Evolutionary conservation across 2,888 invertebrate genomes (phyloP).

Genomic region (Lithophane semibrunnea): DNA sequence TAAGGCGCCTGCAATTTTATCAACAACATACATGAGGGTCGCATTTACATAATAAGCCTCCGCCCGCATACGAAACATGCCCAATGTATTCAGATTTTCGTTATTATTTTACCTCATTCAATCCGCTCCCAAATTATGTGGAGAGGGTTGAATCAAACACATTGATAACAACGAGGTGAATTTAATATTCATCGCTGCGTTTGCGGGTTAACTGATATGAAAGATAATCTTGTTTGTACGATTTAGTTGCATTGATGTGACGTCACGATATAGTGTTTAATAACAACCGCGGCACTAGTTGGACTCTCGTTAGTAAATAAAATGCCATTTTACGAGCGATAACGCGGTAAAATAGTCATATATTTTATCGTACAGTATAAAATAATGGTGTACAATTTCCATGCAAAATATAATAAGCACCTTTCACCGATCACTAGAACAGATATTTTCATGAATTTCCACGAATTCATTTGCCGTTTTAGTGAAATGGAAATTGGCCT

Average conservation of each 20-base stretch:
- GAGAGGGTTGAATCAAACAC: slow-evolving; percentile 76
- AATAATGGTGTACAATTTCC: slow-evolving; percentile 37
- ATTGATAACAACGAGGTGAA: slow-evolving; percentile 76
- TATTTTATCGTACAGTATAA: slow-evolving; percentile 38
- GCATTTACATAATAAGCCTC: slow-evolving; percentile 85
- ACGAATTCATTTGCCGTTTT: slow-evolving; percentile 22
- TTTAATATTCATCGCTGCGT: slow-evolving; percentile 76
- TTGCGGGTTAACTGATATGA: slow-evolving; percentile 68
- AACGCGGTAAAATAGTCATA: slow-evolving; percentile 37
- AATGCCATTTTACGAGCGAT: slow-evolving; percentile 42
- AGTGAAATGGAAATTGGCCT: neutral
- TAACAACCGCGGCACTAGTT: slow-evolving; percentile 41
- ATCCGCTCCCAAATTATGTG: slow-evolving; percentile 77
- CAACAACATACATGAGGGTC: slow-evolving; percentile 83
- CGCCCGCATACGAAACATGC: slow-evolving; percentile 77
- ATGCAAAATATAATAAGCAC: slow-evolving; percentile 21
- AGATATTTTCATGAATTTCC: slow-evolving; percentile 1
- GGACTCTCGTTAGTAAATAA: slow-evolving; percentile 43
- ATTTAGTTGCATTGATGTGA: slow-evolving; percentile 65
- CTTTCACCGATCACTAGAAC: slow-evolving; percentile 2
- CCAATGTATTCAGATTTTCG: slow-evolving; percentile 82
- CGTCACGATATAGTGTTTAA: slow-evolving; percentile 57
- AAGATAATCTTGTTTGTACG: slow-evolving; percentile 68
- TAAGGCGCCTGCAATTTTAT: slow-evolving; percentile 80
- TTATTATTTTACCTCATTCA: slow-evolving; percentile 85